Evolutionary conservation across 2,888 invertebrate genomes (phyloP).

Genomic region (Chymomyza procnemis): DNA sequence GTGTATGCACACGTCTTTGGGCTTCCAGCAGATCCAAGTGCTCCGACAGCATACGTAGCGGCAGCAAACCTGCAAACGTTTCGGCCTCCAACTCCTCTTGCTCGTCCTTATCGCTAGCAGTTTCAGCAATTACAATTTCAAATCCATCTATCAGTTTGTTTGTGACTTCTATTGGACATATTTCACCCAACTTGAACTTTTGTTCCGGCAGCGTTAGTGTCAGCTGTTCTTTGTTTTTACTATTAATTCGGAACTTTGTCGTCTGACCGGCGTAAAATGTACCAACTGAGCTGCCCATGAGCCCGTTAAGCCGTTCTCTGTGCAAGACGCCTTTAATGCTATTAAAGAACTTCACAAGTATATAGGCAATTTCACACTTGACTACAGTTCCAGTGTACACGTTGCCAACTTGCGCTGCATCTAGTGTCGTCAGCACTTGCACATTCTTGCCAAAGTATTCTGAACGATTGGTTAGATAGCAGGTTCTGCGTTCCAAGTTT

Average conservation of each 20-base stretch:
- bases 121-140: conserved; percentile 72
- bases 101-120: conserved; percentile 40
- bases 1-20: conserved; percentile 58
- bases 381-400: conserved; percentile 75
- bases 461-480: conserved; percentile 84
- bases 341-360: conserved; percentile 77
- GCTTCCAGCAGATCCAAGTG: conserved; percentile 73
- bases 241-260: conserved; percentile 69
- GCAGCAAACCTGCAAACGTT: conserved; percentile 76
- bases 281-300: conserved; percentile 46
- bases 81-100: conserved; percentile 30
- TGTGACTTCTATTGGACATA: conserved; percentile 67
- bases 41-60: conserved; percentile 74
- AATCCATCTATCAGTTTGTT: conserved; percentile 74
- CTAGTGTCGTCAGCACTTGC: conserved; percentile 80
- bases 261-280: conserved; percentile 74
- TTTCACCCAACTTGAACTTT: conserved; percentile 72
- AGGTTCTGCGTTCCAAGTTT: conserved; percentile 78
- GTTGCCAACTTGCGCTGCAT: conserved; percentile 80
- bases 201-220: conserved; percentile 68
- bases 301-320: conserved; percentile 50
- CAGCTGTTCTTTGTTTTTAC: conserved; percentile 65
- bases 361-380: conserved; percentile 60
- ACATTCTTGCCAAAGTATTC: conserved; percentile 81
- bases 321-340: conserved; percentile 77